A percentile compares a stretch with the other conserved stretches of the same genome.
phyloP scores from a whole-genome alignment of 1,140 invertebrate species.

The Neoseiulus cucumeris region DNA sequence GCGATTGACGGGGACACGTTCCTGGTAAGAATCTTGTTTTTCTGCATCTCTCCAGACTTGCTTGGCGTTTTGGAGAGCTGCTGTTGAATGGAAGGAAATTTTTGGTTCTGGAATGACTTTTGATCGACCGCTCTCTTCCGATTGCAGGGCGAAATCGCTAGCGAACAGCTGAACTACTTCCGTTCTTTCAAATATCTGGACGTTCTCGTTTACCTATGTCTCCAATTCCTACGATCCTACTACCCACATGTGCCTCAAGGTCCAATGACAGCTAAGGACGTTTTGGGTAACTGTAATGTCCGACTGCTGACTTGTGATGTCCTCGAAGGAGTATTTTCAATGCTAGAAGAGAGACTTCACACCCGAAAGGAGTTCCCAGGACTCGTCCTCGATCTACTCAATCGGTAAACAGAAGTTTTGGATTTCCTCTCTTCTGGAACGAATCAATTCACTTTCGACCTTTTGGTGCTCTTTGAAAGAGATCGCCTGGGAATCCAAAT shows the following conservation, averaged over 20 bases:
- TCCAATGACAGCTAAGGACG: conserved; percentile 45
- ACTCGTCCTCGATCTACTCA: not conserved
- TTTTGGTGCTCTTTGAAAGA: no score
- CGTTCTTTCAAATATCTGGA: conserved; percentile 64
- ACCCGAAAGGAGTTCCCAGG: not conserved
- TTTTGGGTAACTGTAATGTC: conserved; percentile 47
- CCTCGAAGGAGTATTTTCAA: conserved; percentile 16
- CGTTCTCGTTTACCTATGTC: conserved; percentile 49
- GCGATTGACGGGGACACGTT: conserved; percentile 1
- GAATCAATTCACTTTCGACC: no score
- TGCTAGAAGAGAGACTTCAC: not conserved
- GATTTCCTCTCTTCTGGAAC: no score
- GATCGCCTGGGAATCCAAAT: no score
- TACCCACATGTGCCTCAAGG: conserved; percentile 48
- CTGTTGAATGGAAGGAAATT: no score
- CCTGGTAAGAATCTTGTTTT: not conserved
- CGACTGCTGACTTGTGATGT: conserved; percentile 40
- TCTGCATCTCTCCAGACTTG: not conserved
- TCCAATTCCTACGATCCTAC: conserved; percentile 59
- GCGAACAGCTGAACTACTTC: conserved; percentile 3
- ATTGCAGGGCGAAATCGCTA: not conserved
- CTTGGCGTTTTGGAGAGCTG: not conserved
- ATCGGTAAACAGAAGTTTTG: conserved; percentile 14
- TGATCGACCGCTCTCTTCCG: no score
- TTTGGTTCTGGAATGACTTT: no score